Conservation (phyloP, 2,113 vertebrate genomes). For the Sander lucioperca region DNA sequence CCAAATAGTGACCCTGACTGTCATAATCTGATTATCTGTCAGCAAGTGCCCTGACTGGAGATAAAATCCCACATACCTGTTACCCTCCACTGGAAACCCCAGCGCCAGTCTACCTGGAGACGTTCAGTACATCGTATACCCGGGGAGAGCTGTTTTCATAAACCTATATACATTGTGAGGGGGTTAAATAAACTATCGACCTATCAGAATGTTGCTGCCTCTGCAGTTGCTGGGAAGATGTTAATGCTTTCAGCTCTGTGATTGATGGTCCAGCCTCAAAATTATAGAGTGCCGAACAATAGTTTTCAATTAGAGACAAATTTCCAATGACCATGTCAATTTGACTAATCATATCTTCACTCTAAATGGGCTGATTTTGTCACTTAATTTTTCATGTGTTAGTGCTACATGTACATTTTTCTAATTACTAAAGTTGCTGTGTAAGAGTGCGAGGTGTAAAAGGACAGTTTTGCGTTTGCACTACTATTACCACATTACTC, state of each 20-base stretch:
- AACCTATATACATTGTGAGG: constrained; percentile 8
- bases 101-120: constrained; percentile 60
- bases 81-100: constrained; percentile 50
- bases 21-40: constrained; percentile 64
- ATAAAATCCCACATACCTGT: constrained; percentile 70
- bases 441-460: background rate
- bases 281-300: no score
- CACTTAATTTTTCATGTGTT: no score
- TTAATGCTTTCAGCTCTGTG: no score
- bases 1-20: constrained; percentile 50
- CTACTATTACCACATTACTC: background rate
- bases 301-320: no score
- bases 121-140: background rate
- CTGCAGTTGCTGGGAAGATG: no score
- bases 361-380: no score
- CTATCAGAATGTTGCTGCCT: no score
- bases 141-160: constrained; percentile 2
- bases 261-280: no score
- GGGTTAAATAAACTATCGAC: no score
- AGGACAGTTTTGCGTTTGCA: background rate
- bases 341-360: no score
- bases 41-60: constrained; percentile 20
- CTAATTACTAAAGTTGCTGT: background rate
- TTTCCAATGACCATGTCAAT: no score
- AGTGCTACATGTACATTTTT: no score